These are phyloP conservation scores for Phania funesta DNA, from an alignment of 2,888 invertebrate genomes.

Conservation along the genomic window DNA sequence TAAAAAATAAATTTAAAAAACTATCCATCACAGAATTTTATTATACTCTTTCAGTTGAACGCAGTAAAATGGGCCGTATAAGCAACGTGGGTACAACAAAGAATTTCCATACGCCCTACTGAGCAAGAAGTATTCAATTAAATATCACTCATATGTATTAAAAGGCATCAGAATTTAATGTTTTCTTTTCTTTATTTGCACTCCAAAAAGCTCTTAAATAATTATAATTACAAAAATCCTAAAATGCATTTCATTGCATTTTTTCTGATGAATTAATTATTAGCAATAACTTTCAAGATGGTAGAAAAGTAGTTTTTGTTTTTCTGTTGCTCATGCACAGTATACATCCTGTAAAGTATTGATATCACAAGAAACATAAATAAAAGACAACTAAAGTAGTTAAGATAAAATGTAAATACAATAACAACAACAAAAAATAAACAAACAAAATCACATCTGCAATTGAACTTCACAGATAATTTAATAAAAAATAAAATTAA, in stretches of 20 bases:
- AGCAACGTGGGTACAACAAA: neutral
- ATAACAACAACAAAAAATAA: neutral
- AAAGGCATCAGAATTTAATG: neutral
- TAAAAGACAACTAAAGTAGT: neutral
- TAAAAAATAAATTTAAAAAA: neutral
- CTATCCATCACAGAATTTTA: neutral
- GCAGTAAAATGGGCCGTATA: conserved; percentile 16
- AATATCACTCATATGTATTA: neutral
- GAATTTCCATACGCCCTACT: conserved; percentile 5
- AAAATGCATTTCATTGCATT: no score
- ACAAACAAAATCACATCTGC: neutral
- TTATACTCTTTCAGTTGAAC: neutral
- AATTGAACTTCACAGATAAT: neutral
- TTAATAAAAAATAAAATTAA: no score
- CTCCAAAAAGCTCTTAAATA: no score
- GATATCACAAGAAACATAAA: neutral
- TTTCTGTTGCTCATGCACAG: no score
- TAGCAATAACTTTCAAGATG: neutral
- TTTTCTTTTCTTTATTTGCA: neutral
- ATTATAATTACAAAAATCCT: no score
- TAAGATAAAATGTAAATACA: neutral
- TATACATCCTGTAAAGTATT: neutral
- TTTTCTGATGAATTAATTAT: neutral
- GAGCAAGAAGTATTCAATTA: conserved; percentile 31
- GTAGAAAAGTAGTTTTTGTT: neutral